Percentiles rank a stretch among this genome's conserved stretches.
Conservation (phyloP, 2,888 invertebrate species). For the Dryadula phaetusa region DNA sequence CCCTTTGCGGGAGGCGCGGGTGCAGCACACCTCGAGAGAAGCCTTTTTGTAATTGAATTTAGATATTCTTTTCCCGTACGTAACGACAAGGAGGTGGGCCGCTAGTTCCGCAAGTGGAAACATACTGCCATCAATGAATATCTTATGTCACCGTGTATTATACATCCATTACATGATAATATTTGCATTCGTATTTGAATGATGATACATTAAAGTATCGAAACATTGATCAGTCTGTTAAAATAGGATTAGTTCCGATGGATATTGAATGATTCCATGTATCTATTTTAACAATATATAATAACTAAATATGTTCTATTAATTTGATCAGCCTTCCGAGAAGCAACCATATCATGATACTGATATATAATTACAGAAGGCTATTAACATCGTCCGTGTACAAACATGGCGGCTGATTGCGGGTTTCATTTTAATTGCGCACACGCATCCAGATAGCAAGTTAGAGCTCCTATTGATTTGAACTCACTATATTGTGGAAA, state of each 20-base stretch:
- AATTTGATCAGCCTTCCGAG: constrained; percentile 83
- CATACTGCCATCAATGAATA: constrained; percentile 65
- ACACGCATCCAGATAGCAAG: constrained; percentile 78
- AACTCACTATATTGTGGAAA: constrained; percentile 63
- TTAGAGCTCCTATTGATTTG: constrained; percentile 75
- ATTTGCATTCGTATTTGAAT: not conserved
- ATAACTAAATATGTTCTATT: constrained; percentile 74
- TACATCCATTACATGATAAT: constrained; percentile 49
- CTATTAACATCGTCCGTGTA: constrained; percentile 84
- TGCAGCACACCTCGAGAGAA: constrained; percentile 76
- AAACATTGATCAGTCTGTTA: not conserved
- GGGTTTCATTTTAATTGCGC: constrained; percentile 84
- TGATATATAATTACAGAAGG: constrained; percentile 82
- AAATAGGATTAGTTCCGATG: constrained; percentile 17
- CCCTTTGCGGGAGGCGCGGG: constrained; percentile 80
- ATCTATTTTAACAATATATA: constrained; percentile 40
- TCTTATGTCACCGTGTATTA: constrained; percentile 58
- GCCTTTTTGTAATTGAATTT: constrained; percentile 84
- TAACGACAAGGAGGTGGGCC: constrained; percentile 69
- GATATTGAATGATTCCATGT: constrained; percentile 34
- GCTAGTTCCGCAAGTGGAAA: constrained; percentile 68
- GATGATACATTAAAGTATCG: constrained; percentile 29
- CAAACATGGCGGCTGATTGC: constrained; percentile 84
- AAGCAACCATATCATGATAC: constrained; percentile 78
- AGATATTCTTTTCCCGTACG: constrained; percentile 80